Percentiles rank a stretch among this genome's conserved stretches.
phyloP scores from a whole-genome alignment of 2,888 invertebrate genomes.

The Bursaphelenchus okinawaensis region DNA sequence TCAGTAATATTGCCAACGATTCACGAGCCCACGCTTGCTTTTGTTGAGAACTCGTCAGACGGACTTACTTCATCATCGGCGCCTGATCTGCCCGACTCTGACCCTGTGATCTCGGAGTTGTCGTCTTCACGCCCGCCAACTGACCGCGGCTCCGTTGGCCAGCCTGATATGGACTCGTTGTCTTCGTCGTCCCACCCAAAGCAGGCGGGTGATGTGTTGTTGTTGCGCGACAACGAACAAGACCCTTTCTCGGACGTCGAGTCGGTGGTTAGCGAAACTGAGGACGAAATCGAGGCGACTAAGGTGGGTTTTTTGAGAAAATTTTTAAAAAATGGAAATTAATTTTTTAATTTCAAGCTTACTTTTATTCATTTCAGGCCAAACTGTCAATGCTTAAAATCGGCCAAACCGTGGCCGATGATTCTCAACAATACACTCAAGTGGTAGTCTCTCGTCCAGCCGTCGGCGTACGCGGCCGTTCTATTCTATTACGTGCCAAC shows the following conservation, averaged over 20 bases:
- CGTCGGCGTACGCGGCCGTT: slow-evolving; percentile 37
- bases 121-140: not conserved
- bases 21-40: not conserved
- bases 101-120: not conserved
- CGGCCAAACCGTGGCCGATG: not conserved
- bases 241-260: not conserved
- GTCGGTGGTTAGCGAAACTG: not conserved
- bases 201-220: not conserved
- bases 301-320: not conserved
- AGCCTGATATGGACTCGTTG: not conserved
- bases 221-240: not conserved
- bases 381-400: not conserved
- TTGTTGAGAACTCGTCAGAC: not conserved
- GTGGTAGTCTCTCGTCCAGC: slow-evolving; percentile 30
- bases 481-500: slow-evolving; percentile 42
- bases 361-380: not conserved
- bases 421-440: not conserved
- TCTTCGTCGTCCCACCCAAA: not conserved
- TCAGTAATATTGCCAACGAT: not conserved
- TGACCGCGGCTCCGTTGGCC: not conserved
- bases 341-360: too few species aligned
- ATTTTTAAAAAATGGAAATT: not conserved
- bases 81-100: not conserved
- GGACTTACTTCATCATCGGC: not conserved
- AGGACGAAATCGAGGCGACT: not conserved